These are phyloP conservation scores for Mantis religiosa DNA, from an alignment of 2,888 invertebrate genomes.

Conservation along the genomic window DNA sequence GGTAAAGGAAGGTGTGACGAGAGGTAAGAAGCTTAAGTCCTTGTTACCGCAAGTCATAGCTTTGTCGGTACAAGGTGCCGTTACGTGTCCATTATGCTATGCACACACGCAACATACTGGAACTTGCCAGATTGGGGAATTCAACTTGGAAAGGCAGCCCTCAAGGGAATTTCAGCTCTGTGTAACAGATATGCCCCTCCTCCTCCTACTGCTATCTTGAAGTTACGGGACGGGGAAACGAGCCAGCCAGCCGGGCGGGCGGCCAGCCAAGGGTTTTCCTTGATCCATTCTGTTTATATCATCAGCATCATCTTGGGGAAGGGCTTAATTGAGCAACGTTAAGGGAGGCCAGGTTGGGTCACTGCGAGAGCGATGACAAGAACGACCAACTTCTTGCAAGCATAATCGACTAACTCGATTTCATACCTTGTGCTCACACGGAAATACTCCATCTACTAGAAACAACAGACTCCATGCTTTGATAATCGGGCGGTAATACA, in stretches of 20 bases:
- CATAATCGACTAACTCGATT: not conserved
- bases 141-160: constrained; percentile 12
- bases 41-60: not conserved
- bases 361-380: not conserved
- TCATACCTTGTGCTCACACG: not conserved
- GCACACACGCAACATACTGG: not conserved
- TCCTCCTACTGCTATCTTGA: not conserved
- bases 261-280: constrained; percentile 4
- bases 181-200: constrained; percentile 5
- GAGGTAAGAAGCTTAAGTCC: not conserved
- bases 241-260: not conserved
- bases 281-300: not conserved
- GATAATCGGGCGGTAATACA: not conserved
- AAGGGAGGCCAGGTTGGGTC: not conserved
- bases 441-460: not conserved
- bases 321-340: not conserved
- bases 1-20: too few relatives aligned
- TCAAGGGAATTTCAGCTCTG: constrained; percentile 5
- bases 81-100: constrained; percentile 14
- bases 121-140: constrained; percentile 15
- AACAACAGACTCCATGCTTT: not conserved
- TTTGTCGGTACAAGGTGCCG: constrained; percentile 5
- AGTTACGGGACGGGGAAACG: not conserved
- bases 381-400: not conserved
- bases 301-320: not conserved